These are phyloP conservation scores for Octomys mimax DNA, from an alignment of 2,797 vertebrate genomes.

Conservation along the genomic window DNA sequence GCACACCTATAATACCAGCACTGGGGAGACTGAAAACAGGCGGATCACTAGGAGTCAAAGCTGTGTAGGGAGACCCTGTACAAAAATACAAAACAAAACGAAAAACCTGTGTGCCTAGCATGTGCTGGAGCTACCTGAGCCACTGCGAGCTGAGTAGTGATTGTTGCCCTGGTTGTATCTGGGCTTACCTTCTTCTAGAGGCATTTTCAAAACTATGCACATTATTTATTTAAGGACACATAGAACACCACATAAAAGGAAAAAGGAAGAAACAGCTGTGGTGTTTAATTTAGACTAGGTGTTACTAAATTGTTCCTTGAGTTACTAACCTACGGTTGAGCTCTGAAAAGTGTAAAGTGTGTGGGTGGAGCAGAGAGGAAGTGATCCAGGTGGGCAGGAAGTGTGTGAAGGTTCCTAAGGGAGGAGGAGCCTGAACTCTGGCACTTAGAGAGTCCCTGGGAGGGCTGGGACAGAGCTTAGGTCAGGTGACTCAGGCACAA, in stretches of 20 bases:
- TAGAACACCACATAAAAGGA: background rate
- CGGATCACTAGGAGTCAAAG: too few relatives aligned
- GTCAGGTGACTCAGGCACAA: accelerated
- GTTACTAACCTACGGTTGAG: background rate
- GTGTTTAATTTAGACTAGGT: background rate
- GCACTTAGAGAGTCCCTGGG: background rate
- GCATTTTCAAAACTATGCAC: background rate
- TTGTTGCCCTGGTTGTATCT: accelerated
- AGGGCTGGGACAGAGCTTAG: background rate
- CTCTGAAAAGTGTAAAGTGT: background rate
- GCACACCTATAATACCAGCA: too few relatives aligned
- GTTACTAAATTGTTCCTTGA: background rate
- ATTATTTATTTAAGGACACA: background rate
- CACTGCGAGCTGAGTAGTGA: background rate
- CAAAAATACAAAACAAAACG: too few relatives aligned
- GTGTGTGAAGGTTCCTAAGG: background rate
- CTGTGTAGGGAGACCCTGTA: too few relatives aligned
- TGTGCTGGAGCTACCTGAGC: background rate
- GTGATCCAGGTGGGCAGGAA: background rate
- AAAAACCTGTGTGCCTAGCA: background rate
- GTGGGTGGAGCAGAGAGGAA: accelerated
- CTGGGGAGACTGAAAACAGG: too few relatives aligned
- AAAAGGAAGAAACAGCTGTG: background rate
- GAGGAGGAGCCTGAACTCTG: background rate
- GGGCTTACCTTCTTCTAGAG: background rate